Evolutionary conservation across 2,797 vertebrate genomes (phyloP).

Genomic region (Pseudochaenichthys georgianus): DNA sequence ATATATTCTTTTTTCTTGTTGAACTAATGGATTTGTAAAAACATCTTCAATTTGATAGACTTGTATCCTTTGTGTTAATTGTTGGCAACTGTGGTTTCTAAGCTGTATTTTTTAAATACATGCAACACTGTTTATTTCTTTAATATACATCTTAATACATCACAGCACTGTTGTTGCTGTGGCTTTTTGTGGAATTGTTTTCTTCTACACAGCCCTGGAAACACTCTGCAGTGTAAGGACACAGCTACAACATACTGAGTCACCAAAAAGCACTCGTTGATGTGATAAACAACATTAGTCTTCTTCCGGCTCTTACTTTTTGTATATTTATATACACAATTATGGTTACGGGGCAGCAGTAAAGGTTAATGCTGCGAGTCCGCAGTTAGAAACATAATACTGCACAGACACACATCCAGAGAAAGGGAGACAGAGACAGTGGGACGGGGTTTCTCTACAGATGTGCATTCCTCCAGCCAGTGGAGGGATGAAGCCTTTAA

Average conservation of each 20-base stretch:
- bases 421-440: constrained; percentile 19
- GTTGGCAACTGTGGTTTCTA: background rate
- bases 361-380: constrained; percentile 14
- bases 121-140: background rate
- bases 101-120: background rate
- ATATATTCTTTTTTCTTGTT: background rate
- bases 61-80: background rate
- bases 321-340: constrained; percentile 43
- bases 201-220: constrained; percentile 9
- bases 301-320: constrained; percentile 10
- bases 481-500: constrained; percentile 72
- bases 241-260: constrained; percentile 29
- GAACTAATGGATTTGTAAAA: background rate
- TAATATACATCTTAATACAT: background rate
- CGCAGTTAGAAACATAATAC: constrained; percentile 19
- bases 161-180: background rate
- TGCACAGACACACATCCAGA: constrained; percentile 1
- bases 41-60: background rate
- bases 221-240: constrained; percentile 38
- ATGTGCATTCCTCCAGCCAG: constrained; percentile 78
- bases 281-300: constrained; percentile 53
- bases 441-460: constrained; percentile 65
- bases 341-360: constrained; percentile 14
- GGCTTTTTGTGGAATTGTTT: constrained; percentile 15
- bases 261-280: constrained; percentile 60